These are phyloP conservation scores for Folsomia manolachei DNA, from an alignment of 2,888 invertebrate genomes.

Conservation along the genomic window DNA sequence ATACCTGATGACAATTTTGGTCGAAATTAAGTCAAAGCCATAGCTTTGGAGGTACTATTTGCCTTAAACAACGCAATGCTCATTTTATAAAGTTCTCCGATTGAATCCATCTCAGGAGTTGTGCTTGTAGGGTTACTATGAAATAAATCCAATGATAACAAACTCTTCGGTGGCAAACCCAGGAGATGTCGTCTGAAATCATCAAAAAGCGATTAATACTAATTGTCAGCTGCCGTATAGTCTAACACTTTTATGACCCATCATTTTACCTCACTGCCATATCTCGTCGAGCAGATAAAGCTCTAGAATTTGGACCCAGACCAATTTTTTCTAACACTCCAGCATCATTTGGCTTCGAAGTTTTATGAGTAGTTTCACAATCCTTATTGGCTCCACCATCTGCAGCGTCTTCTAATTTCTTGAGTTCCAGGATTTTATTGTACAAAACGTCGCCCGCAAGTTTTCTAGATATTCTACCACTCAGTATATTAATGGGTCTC, in stretches of 20 bases:
- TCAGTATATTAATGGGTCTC: slow-evolving; percentile 67
- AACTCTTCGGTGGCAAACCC: slow-evolving; percentile 43
- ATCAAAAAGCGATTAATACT: too few relatives aligned
- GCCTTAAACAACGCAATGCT: slow-evolving; percentile 41
- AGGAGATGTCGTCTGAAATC: slow-evolving; percentile 43
- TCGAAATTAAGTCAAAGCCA: too few relatives aligned
- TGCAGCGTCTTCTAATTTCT: slow-evolving; percentile 34
- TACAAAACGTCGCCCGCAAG: slow-evolving; percentile 70
- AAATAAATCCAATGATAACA: slow-evolving; percentile 42
- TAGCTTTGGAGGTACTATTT: too few relatives aligned
- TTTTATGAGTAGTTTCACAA: slow-evolving; percentile 46
- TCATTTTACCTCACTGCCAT: slow-evolving; percentile 62
- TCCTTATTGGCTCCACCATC: slow-evolving; percentile 39
- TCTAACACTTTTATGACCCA: too few relatives aligned
- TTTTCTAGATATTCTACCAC: slow-evolving; percentile 74
- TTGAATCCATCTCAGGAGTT: slow-evolving; percentile 40
- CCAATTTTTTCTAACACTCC: slow-evolving; percentile 44
- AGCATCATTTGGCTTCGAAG: slow-evolving; percentile 30
- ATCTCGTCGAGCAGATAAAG: slow-evolving; percentile 75
- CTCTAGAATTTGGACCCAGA: slow-evolving; percentile 71
- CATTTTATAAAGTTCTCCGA: slow-evolving; percentile 41
- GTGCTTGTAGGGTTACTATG: slow-evolving; percentile 33
- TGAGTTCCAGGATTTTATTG: slow-evolving; percentile 53
- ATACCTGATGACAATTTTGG: too few relatives aligned
- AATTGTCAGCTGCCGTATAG: too few relatives aligned